Conservation (phyloP, 2,797 vertebrate species). For the Hippocampus kuda region DNA sequence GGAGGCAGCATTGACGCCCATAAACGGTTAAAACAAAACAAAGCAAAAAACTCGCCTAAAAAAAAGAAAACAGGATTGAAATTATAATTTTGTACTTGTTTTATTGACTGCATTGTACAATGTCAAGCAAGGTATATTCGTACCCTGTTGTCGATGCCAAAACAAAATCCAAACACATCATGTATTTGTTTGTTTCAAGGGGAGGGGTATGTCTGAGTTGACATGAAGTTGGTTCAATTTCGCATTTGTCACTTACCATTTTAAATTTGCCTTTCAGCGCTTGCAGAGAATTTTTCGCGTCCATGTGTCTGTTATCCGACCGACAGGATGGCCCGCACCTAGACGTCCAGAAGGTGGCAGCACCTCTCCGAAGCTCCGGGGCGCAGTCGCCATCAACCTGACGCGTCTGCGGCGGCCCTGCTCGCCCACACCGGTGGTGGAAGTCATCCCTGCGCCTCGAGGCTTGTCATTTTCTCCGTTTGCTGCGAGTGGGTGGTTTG, state of each 20-base stretch:
- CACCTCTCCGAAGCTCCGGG: slow-evolving; percentile 20
- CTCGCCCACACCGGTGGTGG: slow-evolving; percentile 59
- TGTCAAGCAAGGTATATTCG: neutral
- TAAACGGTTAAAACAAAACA: neutral
- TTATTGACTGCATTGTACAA: neutral
- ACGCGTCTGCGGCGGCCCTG: slow-evolving; percentile 46
- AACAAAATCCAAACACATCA: no score
- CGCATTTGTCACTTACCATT: no score
- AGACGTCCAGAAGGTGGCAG: slow-evolving; percentile 59
- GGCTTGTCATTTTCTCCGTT: slow-evolving; percentile 67
- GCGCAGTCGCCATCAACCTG: slow-evolving; percentile 35
- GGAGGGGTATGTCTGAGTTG: no score
- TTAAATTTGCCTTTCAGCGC: no score
- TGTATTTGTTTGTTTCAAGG: no score
- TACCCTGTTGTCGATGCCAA: neutral
- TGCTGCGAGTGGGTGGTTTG: slow-evolving; percentile 62
- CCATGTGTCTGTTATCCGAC: no score
- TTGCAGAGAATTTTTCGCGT: no score
- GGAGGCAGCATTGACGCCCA: neutral
- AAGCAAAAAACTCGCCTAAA: neutral
- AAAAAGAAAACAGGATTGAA: neutral
- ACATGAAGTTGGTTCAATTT: no score
- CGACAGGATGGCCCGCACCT: no score
- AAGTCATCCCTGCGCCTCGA: slow-evolving; percentile 55
- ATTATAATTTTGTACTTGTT: neutral